Evolutionary conservation across 2,113 vertebrate species (phyloP).

Genomic region (Sinocyclocheilus anophthalmus): DNA sequence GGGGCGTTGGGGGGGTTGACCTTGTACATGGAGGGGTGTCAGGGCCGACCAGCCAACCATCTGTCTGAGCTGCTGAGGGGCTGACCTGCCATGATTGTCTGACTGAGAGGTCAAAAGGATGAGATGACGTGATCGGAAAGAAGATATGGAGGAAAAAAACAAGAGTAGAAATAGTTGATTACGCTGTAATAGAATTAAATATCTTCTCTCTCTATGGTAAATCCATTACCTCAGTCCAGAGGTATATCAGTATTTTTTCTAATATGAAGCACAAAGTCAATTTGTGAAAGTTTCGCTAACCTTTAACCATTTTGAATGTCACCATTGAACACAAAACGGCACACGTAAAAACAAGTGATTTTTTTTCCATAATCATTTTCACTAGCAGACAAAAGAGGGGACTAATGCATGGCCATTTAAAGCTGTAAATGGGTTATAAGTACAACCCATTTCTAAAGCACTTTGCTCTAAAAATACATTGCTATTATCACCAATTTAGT

Average conservation of each 20-base stretch:
- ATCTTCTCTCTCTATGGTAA: not conserved
- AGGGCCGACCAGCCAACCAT: constrained; percentile 71
- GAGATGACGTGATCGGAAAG: constrained; percentile 10
- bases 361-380: constrained; percentile 2
- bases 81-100: constrained; percentile 75
- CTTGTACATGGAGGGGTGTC: constrained; percentile 70
- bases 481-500: not conserved
- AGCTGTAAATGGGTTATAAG: constrained; percentile 27
- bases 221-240: not conserved
- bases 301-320: constrained; percentile 38
- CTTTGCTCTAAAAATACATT: not conserved
- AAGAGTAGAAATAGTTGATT: not conserved
- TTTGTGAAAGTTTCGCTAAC: constrained; percentile 32
- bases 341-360: constrained; percentile 10
- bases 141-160: not conserved
- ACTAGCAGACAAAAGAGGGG: not conserved
- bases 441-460: constrained; percentile 24
- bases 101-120: constrained; percentile 59
- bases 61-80: constrained; percentile 71
- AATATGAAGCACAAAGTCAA: constrained; percentile 2
- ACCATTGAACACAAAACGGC: not conserved
- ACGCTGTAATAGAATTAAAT: not conserved
- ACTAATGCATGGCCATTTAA: constrained; percentile 25
- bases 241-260: constrained; percentile 4
- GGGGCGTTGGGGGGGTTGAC: constrained; percentile 68